Percentiles rank a stretch among this genome's conserved stretches.
These are phyloP conservation scores for Formica exsecta DNA, from an alignment of 1,140 invertebrate genomes.

Conservation along the genomic window DNA sequence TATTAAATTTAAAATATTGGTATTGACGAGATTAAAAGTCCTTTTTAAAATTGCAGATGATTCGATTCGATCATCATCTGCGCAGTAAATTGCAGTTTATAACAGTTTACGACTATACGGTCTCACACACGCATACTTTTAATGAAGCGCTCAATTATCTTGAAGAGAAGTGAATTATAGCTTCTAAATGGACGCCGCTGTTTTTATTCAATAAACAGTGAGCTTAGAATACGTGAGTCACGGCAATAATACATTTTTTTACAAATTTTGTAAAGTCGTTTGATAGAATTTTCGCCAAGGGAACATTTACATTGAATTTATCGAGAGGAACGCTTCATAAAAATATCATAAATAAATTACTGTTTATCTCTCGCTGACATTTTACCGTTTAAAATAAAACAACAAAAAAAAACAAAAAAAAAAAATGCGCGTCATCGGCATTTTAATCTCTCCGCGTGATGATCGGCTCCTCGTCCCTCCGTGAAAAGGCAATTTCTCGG, in stretches of 20 bases:
- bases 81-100: constrained; percentile 11
- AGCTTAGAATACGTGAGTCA: background rate
- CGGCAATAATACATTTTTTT: background rate
- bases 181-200: constrained; percentile 20
- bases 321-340: no score
- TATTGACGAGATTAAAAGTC: background rate
- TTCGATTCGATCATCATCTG: constrained; percentile 22
- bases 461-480: background rate
- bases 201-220: constrained; percentile 17
- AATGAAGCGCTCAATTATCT: constrained; percentile 36
- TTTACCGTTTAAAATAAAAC: no score
- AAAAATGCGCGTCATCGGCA: background rate
- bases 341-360: no score
- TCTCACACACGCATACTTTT: background rate
- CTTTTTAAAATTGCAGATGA: constrained; percentile 1
- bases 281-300: background rate
- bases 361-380: no score
- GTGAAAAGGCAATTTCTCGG: constrained; percentile 20
- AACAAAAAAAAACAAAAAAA: background rate
- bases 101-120: constrained; percentile 4
- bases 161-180: constrained; percentile 27
- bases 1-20: no score
- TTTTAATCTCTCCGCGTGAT: background rate
- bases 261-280: background rate
- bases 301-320: background rate